Percentiles rank a stretch among this genome's conserved stretches.
phyloP scores from a whole-genome alignment of 2,888 invertebrate species.

The Rhyacophila evoluta region DNA sequence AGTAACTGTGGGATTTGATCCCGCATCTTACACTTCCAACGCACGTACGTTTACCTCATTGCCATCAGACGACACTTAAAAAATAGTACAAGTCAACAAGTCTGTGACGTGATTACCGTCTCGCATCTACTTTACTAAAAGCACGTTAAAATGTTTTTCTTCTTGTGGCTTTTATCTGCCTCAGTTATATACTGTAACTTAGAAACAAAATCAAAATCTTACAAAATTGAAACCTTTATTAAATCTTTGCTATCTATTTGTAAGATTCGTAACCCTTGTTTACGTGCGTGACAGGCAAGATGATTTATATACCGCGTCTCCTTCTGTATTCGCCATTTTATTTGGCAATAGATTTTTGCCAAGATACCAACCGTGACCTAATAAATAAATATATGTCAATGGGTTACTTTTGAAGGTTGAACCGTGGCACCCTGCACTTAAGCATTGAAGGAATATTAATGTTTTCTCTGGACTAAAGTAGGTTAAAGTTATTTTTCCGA shows the following conservation, averaged over 20 bases:
- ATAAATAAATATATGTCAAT: slow-evolving; percentile 5
- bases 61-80: too few species aligned
- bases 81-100: too few species aligned
- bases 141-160: too few species aligned
- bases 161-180: too few species aligned
- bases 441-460: too few species aligned
- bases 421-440: neutral
- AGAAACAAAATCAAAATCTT: too few species aligned
- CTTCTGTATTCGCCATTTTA: neutral
- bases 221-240: neutral
- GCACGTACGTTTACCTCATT: too few species aligned
- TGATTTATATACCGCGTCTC: neutral
- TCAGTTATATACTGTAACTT: too few species aligned
- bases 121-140: too few species aligned
- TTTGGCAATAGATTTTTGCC: slow-evolving; percentile 2
- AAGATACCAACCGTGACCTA: slow-evolving; percentile 8
- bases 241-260: neutral
- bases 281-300: neutral
- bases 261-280: slow-evolving; percentile 1
- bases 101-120: too few species aligned
- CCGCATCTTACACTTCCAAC: too few species aligned
- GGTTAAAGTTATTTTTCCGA: neutral
- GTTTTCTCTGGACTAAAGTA: neutral
- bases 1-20: too few species aligned
- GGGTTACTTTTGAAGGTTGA: neutral